Conservation (phyloP, 2,797 vertebrate species). For the Melanogrammus aeglefinus region DNA sequence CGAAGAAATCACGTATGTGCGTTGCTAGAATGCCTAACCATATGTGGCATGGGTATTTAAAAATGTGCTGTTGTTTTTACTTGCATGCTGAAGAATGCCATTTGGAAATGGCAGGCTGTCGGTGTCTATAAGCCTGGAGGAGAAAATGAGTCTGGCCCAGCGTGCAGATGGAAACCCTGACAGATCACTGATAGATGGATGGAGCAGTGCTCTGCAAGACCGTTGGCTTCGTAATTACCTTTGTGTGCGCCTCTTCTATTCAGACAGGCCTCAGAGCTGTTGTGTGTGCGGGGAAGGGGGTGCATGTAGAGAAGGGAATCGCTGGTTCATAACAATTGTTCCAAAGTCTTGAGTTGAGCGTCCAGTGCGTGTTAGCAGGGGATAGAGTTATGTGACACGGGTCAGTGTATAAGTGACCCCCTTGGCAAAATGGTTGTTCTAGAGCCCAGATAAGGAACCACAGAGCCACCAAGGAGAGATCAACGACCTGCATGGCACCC, state of each 20-base stretch:
- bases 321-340: not conserved
- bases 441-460: constrained; percentile 38
- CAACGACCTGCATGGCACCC: constrained; percentile 34
- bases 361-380: constrained; percentile 31
- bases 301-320: constrained; percentile 20
- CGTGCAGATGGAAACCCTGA: constrained; percentile 22
- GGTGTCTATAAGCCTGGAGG: constrained; percentile 2
- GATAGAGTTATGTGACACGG: constrained; percentile 37
- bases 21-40: not conserved
- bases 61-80: not conserved
- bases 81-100: constrained; percentile 4
- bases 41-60: not conserved
- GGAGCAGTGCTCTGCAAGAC: constrained; percentile 16
- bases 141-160: not conserved
- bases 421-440: constrained; percentile 48
- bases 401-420: constrained; percentile 48
- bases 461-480: constrained; percentile 39
- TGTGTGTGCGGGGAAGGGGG: constrained; percentile 1
- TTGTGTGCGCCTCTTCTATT: constrained; percentile 30
- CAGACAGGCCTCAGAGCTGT: constrained; percentile 20
- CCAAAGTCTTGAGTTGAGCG: constrained; percentile 15
- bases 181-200: constrained; percentile 23
- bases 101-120: constrained; percentile 9
- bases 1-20: not conserved
- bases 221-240: constrained; percentile 25